Percentiles rank a stretch among this genome's conserved stretches.
Evolutionary conservation across 2,113 vertebrate genomes (phyloP).

Genomic region (Stigmatopora nigra): DNA sequence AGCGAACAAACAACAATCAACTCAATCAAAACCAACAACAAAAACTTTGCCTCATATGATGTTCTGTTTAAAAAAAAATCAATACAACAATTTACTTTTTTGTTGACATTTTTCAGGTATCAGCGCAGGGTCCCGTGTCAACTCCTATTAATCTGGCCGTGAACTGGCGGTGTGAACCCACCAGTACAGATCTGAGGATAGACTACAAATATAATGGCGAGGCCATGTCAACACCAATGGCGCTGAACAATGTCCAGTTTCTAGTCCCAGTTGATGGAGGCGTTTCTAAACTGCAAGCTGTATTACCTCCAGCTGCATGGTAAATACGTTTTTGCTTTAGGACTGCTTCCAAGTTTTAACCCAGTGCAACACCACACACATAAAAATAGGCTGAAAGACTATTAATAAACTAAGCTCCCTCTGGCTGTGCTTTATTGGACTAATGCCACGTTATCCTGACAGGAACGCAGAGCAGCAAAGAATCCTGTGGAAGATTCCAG

Average conservation of each 20-base stretch:
- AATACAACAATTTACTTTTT: background rate
- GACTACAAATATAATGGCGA: slow-evolving; percentile 96
- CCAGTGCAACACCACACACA: background rate
- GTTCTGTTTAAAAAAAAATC: background rate
- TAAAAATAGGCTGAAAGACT: background rate
- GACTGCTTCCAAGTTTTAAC: background rate
- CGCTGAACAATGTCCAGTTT: slow-evolving; percentile 97
- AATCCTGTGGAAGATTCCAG: slow-evolving; percentile 98
- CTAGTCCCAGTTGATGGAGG: slow-evolving; percentile 88
- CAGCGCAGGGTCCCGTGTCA: slow-evolving; percentile 85
- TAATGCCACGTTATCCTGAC: slow-evolving; percentile 21
- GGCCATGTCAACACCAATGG: slow-evolving; percentile 83
- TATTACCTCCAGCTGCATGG: slow-evolving; percentile 94
- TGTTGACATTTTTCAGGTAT: slow-evolving; percentile 71
- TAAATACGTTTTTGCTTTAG: slow-evolving; percentile 42
- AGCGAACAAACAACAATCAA: slow-evolving; percentile 11
- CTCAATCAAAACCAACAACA: background rate
- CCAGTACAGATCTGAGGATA: slow-evolving; percentile 92
- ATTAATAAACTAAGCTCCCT: background rate
- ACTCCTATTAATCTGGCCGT: slow-evolving; percentile 91
- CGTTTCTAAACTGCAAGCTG: slow-evolving; percentile 89
- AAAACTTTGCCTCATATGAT: background rate
- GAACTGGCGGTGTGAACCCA: slow-evolving; percentile 90
- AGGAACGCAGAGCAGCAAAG: slow-evolving; percentile 94
- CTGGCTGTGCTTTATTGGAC: background rate